A percentile compares a stretch with the other conserved stretches of the same genome.
phyloP scores from a whole-genome alignment of 1,140 invertebrate genomes.

The Magallana gigas region DNA sequence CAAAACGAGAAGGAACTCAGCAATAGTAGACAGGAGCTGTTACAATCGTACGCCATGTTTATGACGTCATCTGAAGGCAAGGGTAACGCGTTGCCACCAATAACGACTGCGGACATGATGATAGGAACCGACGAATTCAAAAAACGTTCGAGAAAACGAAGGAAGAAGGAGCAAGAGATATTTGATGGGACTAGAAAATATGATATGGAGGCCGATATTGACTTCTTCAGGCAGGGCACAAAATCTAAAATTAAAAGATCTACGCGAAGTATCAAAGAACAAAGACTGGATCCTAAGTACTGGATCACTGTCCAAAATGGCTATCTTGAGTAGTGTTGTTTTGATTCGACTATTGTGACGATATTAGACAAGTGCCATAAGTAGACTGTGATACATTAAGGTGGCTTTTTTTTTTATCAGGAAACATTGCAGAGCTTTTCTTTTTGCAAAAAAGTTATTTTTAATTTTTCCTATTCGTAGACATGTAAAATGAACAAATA shows the following conservation, averaged over 20 bases:
- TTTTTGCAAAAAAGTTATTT: too few relatives aligned
- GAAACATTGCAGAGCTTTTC: too few relatives aligned
- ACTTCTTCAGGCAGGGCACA: constrained; percentile 59
- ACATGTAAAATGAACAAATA: too few relatives aligned
- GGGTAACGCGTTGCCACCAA: constrained; percentile 43
- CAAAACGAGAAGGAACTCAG: constrained; percentile 16
- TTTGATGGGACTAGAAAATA: constrained; percentile 65
- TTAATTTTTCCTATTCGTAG: too few relatives aligned
- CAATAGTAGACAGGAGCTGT: constrained; percentile 39
- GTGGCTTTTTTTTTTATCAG: not conserved
- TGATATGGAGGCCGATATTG: constrained; percentile 59
- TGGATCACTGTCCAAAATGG: constrained; percentile 62
- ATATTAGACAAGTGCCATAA: constrained; percentile 14
- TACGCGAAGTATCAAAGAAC: constrained; percentile 56
- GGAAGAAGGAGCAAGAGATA: constrained; percentile 63
- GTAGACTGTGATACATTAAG: not conserved
- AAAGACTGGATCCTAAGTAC: constrained; percentile 53
- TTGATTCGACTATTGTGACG: not conserved
- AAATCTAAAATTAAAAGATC: constrained; percentile 65
- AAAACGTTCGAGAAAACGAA: constrained; percentile 51
- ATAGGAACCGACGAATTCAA: constrained; percentile 46
- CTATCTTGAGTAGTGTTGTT: not conserved
- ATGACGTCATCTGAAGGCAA: constrained; percentile 30
- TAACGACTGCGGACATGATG: constrained; percentile 40
- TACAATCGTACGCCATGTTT: constrained; percentile 32